Evolutionary conservation across 2,888 invertebrate genomes (phyloP), one percentile per base, ranked within the genome.

Genomic region (Hydraecia micacea): DNA sequence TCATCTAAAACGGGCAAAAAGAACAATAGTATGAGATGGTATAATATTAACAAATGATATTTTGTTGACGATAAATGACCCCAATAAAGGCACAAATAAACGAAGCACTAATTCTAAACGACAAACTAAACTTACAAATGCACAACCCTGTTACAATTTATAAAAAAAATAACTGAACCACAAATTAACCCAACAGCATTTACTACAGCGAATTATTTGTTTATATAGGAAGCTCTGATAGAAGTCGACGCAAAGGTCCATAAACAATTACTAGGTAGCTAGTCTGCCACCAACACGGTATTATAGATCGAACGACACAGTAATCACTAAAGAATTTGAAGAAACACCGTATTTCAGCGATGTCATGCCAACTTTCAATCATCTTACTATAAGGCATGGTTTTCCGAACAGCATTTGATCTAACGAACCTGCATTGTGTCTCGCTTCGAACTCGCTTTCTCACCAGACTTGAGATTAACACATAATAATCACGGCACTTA

Each of bases 281-380:
- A 92, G 90, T 84, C 75, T 73, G 75, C 85, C 81, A 87, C 89
- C 87, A 75, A 88, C 91, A 92, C 91, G 87, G 87, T 90, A 90
- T 36, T 80, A 28, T 87, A 88, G 79, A 73, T 83, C 79, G 18
- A 83, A 62, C 77, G 84, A 81, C 84, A 82, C 86, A 84, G 87
- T 88, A 83, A 80, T 85, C 88, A 89, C 80, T 55, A 69, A 73
- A 55, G 77, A 70, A 80, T 75, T 87, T 80, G 73, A 84, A 81
- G 82, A 83, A 84, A 81, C 91, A 87, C 87, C 73, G 84, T 85
- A 83, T 63, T 58, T 78, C 79, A 86, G 93, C 95, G 95, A 96
- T 96, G 96, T 96, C 96, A 96, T 95, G 95, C 96, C 96, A 96
- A 96, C 95, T 90, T 79, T 82, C 80, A 68, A 42, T 73, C 68